Percentiles rank a stretch among this genome's conserved stretches.
Conservation (phyloP, 2,797 vertebrate genomes). For the Chaenodraco wilsoni region DNA sequence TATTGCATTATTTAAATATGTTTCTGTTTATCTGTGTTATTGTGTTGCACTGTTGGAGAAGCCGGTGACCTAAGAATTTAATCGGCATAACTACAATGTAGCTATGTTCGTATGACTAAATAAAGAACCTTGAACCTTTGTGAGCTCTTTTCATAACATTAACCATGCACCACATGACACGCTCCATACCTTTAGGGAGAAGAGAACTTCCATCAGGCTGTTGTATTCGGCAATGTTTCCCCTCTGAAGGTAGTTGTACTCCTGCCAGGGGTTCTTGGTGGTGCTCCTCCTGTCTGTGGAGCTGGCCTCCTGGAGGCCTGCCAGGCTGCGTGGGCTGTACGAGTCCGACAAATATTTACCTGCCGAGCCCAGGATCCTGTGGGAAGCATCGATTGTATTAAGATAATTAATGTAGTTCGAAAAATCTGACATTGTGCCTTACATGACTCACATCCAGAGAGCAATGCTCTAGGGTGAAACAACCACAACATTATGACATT, state of each 20-base stretch:
- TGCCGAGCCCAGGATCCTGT: constrained; percentile 91
- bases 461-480: neutral
- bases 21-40: too few species aligned
- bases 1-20: too few species aligned
- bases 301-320: constrained; percentile 89
- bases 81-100: too few species aligned
- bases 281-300: constrained; percentile 86
- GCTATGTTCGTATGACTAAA: too few species aligned
- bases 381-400: constrained; percentile 14
- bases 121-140: too few species aligned
- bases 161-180: neutral
- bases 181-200: constrained; percentile 91
- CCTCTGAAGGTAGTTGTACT: constrained; percentile 95
- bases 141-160: neutral
- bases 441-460: neutral
- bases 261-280: constrained; percentile 95
- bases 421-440: neutral
- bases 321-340: constrained; percentile 94
- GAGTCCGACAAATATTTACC: constrained; percentile 94
- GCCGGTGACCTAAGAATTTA: too few species aligned
- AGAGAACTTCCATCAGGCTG: constrained; percentile 94
- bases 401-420: neutral
- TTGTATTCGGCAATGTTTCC: constrained; percentile 88
- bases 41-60: too few species aligned
- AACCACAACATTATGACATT: neutral